Conservation (phyloP, 2,888 invertebrate species). For the Drosophila meridionalis region DNA sequence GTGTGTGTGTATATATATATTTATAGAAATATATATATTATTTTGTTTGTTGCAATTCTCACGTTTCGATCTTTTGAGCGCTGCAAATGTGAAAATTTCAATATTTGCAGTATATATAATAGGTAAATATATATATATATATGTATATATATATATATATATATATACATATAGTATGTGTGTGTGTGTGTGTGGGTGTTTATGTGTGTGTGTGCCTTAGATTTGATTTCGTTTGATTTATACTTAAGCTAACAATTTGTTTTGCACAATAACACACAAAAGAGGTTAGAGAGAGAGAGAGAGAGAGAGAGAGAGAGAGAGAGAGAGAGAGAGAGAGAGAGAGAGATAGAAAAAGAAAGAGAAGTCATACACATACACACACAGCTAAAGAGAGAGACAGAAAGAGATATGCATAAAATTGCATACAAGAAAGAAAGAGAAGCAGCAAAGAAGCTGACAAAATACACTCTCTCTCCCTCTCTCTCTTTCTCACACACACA, state of each 20-base stretch:
- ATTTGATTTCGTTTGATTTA: slow-evolving; percentile 27
- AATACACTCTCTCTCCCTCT: not conserved
- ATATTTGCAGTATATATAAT: slow-evolving; percentile 32
- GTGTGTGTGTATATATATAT: not conserved
- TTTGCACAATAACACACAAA: slow-evolving; percentile 8
- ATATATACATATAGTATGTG: not conserved
- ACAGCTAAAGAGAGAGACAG: not conserved
- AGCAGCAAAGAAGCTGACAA: not conserved
- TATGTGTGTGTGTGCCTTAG: slow-evolving; percentile 9
- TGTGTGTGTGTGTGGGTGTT: not conserved
- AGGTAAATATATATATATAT: slow-evolving; percentile 3
- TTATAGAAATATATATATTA: not conserved
- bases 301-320: not conserved
- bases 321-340: not conserved
- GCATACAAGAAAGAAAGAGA: not conserved
- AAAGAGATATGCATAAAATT: not conserved
- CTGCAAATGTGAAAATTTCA: slow-evolving; percentile 46
- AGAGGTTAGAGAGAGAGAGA: not conserved
- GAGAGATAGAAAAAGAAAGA: not conserved
- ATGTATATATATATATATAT: slow-evolving; percentile 9
- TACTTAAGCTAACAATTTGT: slow-evolving; percentile 31
- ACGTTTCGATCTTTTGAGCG: slow-evolving; percentile 46
- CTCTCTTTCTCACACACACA: not conserved
- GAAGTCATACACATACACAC: not conserved
- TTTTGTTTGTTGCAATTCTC: slow-evolving; percentile 16